Percentiles rank a stretch among this genome's conserved stretches.
Evolutionary conservation across 2,888 invertebrate species (phyloP).

Genomic region (Meteorus colon): DNA sequence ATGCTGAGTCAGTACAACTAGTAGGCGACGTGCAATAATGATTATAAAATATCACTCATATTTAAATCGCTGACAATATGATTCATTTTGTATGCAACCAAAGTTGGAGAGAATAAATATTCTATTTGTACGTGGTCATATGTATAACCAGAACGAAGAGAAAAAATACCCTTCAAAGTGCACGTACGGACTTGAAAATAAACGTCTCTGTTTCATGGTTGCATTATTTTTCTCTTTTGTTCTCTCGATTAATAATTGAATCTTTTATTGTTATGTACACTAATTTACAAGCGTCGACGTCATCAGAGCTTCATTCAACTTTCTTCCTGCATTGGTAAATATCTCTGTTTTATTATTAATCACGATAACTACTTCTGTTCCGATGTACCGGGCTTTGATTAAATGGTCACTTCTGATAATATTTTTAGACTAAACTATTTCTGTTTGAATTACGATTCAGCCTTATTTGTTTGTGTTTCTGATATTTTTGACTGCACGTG

Average conservation of each 20-base stretch:
- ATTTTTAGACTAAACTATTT: neutral
- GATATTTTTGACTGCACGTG: constrained; percentile 11
- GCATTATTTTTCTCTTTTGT: neutral
- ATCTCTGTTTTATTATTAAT: neutral
- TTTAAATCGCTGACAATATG: neutral
- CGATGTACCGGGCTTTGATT: neutral
- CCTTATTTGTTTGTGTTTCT: constrained; percentile 16
- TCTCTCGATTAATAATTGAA: constrained; percentile 17
- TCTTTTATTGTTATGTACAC: constrained; percentile 24
- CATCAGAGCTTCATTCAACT: neutral
- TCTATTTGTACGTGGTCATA: neutral
- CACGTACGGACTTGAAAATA: neutral
- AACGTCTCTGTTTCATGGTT: neutral
- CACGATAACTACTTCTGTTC: neutral
- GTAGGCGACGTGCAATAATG: constrained; percentile 6
- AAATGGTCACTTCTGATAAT: neutral
- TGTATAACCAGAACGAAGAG: neutral
- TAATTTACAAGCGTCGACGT: constrained; percentile 19
- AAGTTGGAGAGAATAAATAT: neutral
- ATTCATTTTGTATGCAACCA: neutral
- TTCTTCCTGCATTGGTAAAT: neutral
- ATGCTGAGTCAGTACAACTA: neutral
- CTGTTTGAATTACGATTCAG: constrained; percentile 17
- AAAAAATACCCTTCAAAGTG: neutral
- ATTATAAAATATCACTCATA: neutral